Evolutionary conservation across 2,797 vertebrate genomes (phyloP), one percentile per base, ranked within the genome.

Genomic region (Semaprochilodus insignis): DNA sequence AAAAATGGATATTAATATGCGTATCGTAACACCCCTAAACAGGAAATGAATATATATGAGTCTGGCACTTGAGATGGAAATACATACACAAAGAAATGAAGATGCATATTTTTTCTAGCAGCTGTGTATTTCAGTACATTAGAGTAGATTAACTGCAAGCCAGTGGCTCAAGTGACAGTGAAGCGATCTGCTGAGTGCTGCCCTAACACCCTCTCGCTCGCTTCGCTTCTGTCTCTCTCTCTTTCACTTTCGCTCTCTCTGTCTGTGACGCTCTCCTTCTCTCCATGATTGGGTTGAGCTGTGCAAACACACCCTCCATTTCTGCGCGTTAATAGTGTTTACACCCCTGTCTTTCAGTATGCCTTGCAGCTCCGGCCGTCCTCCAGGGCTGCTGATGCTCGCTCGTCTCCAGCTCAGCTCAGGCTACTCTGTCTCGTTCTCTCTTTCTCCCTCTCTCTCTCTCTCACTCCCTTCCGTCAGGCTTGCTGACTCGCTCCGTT

Each of bases 261-360:
- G 62, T 88, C 36, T 48, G 34, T 51, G 25, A 21, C 40, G 21
- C 8, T 19, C 79, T n/a, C n/a, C 36, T 57, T 17, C 75, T 66
- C 74, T 62, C 59, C 54, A 51, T 89, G 90, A 90, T 91, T 87
- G 89, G 88, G 82, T 88, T 14, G 69, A 87, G 85, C 66, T 88
- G 71, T 85, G 87, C 89, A 92, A 93, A 94, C 92, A 92, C 91
- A 91, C 89, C 85, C 89, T 85, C 92, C 90, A 91, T 94, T 90
- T 81, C 82, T 5, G 62, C 44, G 76, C 44, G 59, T 92, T 93
- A 94, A 94, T 88, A 81, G 91, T 91, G 89, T 94, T 93, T 94
- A 91, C 91, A 88, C 75, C 88, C 88, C 90, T 87, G 87, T 88
- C 90, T 91, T 91, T 92, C 93, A 91, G 87, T 36, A 54, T 34